These are phyloP conservation scores for Apis cerana DNA, from an alignment of 1,140 invertebrate species.

Conservation along the genomic window DNA sequence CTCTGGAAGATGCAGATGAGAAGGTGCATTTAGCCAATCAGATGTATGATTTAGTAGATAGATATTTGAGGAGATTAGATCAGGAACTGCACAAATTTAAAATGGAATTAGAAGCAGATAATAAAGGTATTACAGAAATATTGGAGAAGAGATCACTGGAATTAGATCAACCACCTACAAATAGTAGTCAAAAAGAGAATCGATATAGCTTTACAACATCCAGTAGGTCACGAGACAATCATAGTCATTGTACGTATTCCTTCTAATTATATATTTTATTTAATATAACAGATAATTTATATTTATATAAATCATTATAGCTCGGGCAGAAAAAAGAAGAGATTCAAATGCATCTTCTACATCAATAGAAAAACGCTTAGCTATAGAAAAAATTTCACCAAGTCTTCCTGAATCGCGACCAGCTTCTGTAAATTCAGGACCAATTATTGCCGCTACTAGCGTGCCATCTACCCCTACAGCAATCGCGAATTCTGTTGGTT, in stretches of 20 bases:
- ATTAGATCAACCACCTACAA: constrained; percentile 85
- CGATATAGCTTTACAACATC: constrained; percentile 80
- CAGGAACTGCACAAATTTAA: constrained; percentile 98
- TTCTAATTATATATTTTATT: neutral
- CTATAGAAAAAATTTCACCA: constrained; percentile 75
- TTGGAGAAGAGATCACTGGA: constrained; percentile 95
- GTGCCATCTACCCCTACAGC: constrained; percentile 70
- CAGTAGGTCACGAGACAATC: constrained; percentile 78
- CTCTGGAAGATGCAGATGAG: constrained; percentile 94
- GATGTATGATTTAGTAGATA: constrained; percentile 96
- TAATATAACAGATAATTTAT: too few relatives aligned
- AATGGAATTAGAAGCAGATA: constrained; percentile 98
- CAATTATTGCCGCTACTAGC: constrained; percentile 71
- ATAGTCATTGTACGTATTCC: constrained; percentile 77
- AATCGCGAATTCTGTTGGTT: constrained; percentile 78
- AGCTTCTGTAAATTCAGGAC: constrained; percentile 77
- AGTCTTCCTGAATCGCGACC: constrained; percentile 77
- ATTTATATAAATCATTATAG: constrained; percentile 54
- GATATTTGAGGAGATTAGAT: constrained; percentile 95
- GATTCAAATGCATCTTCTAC: constrained; percentile 79
- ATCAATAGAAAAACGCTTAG: constrained; percentile 77
- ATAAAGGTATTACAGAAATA: constrained; percentile 98
- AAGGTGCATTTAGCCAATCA: constrained; percentile 95
- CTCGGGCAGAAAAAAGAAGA: constrained; percentile 77
- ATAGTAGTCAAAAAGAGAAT: constrained; percentile 84